Conservation (phyloP, 2,888 invertebrate species). For the Drosophila anceps region DNA sequence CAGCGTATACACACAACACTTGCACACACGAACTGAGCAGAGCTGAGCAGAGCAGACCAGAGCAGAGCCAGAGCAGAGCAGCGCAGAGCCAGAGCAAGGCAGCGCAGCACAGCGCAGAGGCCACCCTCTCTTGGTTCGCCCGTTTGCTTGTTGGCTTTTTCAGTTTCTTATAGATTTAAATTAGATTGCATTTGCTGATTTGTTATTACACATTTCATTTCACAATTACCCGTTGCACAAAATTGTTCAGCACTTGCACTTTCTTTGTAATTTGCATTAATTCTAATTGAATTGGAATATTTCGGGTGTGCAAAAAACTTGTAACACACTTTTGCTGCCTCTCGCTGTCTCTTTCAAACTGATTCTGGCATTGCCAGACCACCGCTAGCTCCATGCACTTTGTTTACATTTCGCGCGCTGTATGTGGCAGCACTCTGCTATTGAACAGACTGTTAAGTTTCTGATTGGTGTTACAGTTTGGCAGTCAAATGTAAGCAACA, state of each 20-base stretch:
- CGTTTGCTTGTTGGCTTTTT: conserved; percentile 50
- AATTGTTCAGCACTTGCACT: conserved; percentile 47
- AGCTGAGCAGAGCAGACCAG: conserved; percentile 48
- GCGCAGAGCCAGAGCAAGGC: conserved; percentile 37
- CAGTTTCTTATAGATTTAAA: conserved; percentile 30
- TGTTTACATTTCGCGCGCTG: conserved; percentile 56
- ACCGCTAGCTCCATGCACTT: conserved; percentile 40
- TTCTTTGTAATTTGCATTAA: conserved; percentile 51
- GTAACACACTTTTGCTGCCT: conserved; percentile 70
- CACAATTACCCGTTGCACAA: conserved; percentile 59
- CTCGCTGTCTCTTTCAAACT: conserved; percentile 74
- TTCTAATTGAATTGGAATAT: conserved; percentile 68
- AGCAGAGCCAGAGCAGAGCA: conserved; percentile 37
- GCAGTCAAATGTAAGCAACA: conserved; percentile 9
- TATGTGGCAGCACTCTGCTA: conserved; percentile 40
- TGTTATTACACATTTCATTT: conserved; percentile 22
- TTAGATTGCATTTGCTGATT: conserved; percentile 10
- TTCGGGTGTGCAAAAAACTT: conserved; percentile 74
- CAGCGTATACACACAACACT: conserved; percentile 77
- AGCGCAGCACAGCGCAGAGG: conserved; percentile 34
- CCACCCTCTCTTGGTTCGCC: conserved; percentile 54
- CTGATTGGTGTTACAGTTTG: conserved; percentile 13
- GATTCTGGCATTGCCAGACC: conserved; percentile 55
- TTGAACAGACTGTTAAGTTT: conserved; percentile 34
- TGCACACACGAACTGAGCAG: conserved; percentile 62